phyloP scores from a whole-genome alignment of 2,113 vertebrate species.

The Ifrita kowaldi region DNA sequence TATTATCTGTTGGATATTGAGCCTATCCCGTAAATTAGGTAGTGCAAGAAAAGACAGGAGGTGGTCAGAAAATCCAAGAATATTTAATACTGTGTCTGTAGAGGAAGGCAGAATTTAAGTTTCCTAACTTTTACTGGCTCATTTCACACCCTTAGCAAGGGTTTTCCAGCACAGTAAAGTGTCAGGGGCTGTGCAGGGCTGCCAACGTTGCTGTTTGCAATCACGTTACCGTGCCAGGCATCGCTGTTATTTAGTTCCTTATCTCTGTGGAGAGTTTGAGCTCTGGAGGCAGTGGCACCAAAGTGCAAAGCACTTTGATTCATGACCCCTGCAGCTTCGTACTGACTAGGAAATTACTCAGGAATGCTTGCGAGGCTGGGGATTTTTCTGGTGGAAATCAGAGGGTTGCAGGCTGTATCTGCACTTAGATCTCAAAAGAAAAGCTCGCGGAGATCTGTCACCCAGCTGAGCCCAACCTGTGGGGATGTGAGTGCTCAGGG shows the following conservation, averaged over 20 bases:
- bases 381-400: not conserved
- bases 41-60: not conserved
- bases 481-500: fast-evolving
- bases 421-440: fast-evolving
- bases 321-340: not conserved
- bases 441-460: fast-evolving
- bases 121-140: not conserved
- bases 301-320: not conserved
- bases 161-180: not conserved
- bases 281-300: not conserved
- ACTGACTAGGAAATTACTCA: not conserved
- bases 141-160: not conserved
- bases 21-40: not conserved
- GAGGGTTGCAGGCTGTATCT: not conserved
- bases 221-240: not conserved
- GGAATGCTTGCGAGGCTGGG: not conserved
- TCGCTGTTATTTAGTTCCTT: fast-evolving
- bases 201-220: not conserved
- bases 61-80: not conserved
- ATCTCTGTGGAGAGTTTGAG: not conserved
- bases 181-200: not conserved
- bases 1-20: not conserved
- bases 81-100: not conserved
- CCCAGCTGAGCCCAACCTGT: not conserved
- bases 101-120: not conserved